Percentiles rank a stretch among this genome's conserved stretches.
Evolutionary conservation across 2,888 invertebrate species (phyloP).

Genomic region (Aleiodes leptofemur): DNA sequence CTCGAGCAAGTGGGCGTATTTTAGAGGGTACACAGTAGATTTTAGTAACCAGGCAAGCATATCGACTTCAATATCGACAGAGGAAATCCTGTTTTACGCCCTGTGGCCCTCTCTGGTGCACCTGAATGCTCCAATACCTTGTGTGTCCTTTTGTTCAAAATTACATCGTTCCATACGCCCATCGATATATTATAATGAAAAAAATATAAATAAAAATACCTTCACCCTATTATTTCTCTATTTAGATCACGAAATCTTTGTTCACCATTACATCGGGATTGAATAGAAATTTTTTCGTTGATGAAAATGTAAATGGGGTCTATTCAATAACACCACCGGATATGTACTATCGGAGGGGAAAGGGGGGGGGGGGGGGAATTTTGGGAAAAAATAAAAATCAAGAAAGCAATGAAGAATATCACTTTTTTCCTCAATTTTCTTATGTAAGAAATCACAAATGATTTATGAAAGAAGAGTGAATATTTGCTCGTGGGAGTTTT

Average conservation of each 20-base stretch:
- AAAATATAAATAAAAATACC: conserved; percentile 19
- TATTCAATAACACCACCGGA: not conserved
- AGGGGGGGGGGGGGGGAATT: not conserved
- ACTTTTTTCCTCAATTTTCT: not conserved
- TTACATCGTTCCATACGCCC: conserved; percentile 22
- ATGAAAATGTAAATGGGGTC: conserved; percentile 15
- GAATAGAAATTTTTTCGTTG: not conserved
- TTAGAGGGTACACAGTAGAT: not conserved
- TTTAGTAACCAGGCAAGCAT: conserved; percentile 48
- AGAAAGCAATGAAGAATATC: not conserved
- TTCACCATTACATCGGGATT: not conserved
- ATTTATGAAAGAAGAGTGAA: conserved; percentile 1
- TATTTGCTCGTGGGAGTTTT: conserved; percentile 38
- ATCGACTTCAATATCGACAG: conserved; percentile 43
- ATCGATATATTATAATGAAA: conserved; percentile 9
- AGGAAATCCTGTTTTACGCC: conserved; percentile 55
- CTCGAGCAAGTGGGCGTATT: conserved; percentile 29
- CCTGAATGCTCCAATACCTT: conserved; percentile 36
- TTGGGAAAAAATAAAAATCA: not conserved
- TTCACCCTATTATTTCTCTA: conserved; percentile 9
- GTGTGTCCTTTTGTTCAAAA: conserved; percentile 24
- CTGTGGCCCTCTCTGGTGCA: conserved; percentile 40
- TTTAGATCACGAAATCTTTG: conserved; percentile 9
- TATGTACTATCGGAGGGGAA: not conserved
- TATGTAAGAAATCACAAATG: not conserved